A percentile compares a stretch with the other conserved stretches of the same genome.
phyloP scores from a whole-genome alignment of 2,888 invertebrate genomes.

The Himalopsyche tibetana region DNA sequence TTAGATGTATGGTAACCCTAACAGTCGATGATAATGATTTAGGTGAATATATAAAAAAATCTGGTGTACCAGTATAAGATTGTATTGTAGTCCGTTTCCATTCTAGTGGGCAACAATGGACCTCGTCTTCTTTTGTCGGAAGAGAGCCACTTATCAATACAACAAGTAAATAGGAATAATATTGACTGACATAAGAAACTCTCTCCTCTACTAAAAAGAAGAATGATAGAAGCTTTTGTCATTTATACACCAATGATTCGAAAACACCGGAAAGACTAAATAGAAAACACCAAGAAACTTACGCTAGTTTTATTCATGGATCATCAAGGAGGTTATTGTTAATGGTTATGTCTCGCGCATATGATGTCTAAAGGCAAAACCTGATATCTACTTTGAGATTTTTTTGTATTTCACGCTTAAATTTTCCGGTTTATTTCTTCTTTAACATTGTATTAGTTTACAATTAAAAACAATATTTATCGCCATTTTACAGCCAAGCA shows the following conservation, averaged over 20 bases:
- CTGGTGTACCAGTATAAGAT: neutral
- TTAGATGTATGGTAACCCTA: too few relatives aligned
- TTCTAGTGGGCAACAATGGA: constrained; percentile 6
- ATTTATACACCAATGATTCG: constrained; percentile 17
- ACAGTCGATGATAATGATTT: neutral
- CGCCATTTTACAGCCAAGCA: too few relatives aligned
- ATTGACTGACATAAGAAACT: constrained; percentile 19
- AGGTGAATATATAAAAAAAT: neutral
- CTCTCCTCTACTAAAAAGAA: neutral
- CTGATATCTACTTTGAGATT: too few relatives aligned
- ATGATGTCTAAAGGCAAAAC: too few relatives aligned
- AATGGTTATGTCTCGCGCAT: too few relatives aligned
- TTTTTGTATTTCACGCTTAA: too few relatives aligned
- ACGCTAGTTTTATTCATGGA: neutral
- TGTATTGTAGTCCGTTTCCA: constrained; percentile 1
- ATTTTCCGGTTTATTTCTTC: too few relatives aligned
- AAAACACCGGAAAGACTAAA: neutral
- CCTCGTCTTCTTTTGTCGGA: constrained; percentile 16
- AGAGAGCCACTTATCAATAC: constrained; percentile 28
- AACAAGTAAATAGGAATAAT: constrained; percentile 19
- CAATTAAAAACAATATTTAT: too few relatives aligned
- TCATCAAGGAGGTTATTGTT: too few relatives aligned
- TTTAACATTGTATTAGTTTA: too few relatives aligned
- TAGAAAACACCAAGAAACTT: neutral
- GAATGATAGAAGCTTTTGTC: neutral